Percentiles rank a stretch among this genome's conserved stretches.
Evolutionary conservation across 2,888 invertebrate species (phyloP).

Genomic region (Amphipoea lucens): DNA sequence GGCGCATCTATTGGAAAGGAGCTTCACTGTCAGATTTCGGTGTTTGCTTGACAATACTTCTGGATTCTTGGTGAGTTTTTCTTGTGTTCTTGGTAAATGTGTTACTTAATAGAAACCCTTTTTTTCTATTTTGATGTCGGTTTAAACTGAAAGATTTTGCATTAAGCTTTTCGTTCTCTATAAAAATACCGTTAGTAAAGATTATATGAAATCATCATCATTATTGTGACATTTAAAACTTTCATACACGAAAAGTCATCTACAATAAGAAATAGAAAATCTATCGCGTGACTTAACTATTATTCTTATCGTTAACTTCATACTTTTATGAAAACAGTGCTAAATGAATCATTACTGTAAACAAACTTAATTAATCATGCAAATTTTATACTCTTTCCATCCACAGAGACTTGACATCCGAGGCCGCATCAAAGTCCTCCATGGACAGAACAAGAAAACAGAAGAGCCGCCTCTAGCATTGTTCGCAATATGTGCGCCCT

Average conservation of each 20-base stretch:
- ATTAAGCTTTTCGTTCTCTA: not conserved
- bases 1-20: conserved; percentile 97
- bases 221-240: not conserved
- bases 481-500: conserved; percentile 99
- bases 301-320: not conserved
- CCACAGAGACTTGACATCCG: conserved; percentile 98
- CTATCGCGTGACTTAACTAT: not conserved
- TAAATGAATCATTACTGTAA: not conserved
- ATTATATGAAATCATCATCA: not conserved
- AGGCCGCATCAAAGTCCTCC: conserved; percentile 98
- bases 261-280: not conserved
- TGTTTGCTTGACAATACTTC: conserved; percentile 99
- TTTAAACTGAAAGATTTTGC: not conserved
- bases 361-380: not conserved
- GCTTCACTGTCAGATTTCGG: conserved; percentile 99
- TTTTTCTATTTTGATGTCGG: not conserved
- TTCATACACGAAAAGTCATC: too few species aligned
- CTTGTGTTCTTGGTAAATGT: not conserved
- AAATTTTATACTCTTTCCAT: conserved; percentile 28
- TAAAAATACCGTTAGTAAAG: not conserved
- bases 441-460: conserved; percentile 98
- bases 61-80: conserved; percentile 96
- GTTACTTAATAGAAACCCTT: not conserved
- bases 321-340: conserved; percentile 16
- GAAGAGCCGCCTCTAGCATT: conserved; percentile 98